A percentile compares a stretch with the other conserved stretches of the same genome.
These are phyloP conservation scores for Pseudolycoriella hygida DNA, from an alignment of 2,888 invertebrate genomes.

Conservation along the genomic window DNA sequence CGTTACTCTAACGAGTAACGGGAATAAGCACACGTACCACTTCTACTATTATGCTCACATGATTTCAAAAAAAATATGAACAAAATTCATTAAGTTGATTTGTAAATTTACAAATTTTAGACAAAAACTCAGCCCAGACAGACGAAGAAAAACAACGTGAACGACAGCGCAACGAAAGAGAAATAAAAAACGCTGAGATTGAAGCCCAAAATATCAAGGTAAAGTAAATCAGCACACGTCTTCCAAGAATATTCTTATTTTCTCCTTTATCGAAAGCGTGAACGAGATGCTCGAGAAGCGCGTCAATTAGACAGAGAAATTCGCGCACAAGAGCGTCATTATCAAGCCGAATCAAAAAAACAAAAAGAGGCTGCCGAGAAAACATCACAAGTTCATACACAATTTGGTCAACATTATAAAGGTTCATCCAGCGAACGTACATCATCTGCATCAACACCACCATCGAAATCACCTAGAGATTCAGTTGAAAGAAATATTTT, in stretches of 20 bases:
- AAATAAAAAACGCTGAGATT: constrained; percentile 28
- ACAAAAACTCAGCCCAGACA: constrained; percentile 30
- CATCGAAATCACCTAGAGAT: constrained; percentile 10
- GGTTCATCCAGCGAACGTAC: constrained; percentile 2
- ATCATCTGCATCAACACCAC: constrained; percentile 2
- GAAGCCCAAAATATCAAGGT: constrained; percentile 23
- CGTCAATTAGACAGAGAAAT: constrained; percentile 29
- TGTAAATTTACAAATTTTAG: constrained; percentile 13
- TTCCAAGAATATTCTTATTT: not conserved
- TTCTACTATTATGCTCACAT: no score
- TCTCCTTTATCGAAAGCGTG: constrained; percentile 23
- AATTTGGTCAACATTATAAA: constrained; percentile 4
- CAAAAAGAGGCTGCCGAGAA: constrained; percentile 2
- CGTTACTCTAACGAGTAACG: no score
- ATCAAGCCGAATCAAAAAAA: constrained; percentile 16
- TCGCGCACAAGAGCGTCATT: constrained; percentile 17
- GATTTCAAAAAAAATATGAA: no score
- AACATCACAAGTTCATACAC: constrained; percentile 6
- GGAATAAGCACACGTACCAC: no score
- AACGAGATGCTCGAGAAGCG: constrained; percentile 28
- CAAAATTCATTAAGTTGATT: no score
- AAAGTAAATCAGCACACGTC: not conserved
- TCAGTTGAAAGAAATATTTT: constrained; percentile 10
- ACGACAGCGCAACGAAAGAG: constrained; percentile 29
- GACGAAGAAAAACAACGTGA: constrained; percentile 31